Conservation (phyloP, 1,140 invertebrate genomes). For the Leucophenga varia region DNA sequence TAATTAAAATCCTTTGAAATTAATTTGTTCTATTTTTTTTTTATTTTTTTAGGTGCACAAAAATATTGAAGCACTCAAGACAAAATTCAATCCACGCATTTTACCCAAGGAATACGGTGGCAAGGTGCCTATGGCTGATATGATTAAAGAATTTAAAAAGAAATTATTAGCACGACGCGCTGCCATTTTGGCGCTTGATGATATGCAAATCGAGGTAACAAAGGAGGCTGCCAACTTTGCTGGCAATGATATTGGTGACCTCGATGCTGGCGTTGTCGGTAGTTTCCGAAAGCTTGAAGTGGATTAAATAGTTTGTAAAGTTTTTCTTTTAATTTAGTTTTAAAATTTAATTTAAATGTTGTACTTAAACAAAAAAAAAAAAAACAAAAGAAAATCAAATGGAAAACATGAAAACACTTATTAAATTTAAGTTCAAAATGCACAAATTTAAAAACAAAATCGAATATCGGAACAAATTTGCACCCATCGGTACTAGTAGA, state of each 20-base stretch:
- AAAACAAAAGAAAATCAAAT: slow-evolving; percentile 2
- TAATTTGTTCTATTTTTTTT: slow-evolving; percentile 5
- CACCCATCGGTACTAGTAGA: too few species aligned
- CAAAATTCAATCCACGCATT: slow-evolving; percentile 70
- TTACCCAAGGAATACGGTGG: slow-evolving; percentile 86
- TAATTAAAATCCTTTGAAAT: background rate
- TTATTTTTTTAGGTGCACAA: slow-evolving; percentile 65
- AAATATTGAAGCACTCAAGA: slow-evolving; percentile 67
- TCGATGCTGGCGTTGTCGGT: slow-evolving; percentile 69
- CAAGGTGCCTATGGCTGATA: slow-evolving; percentile 71
- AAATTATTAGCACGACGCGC: slow-evolving; percentile 66
- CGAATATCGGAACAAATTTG: too few species aligned
- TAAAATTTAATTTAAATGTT: background rate
- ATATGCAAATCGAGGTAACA: slow-evolving; percentile 75
- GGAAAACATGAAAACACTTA: too few species aligned
- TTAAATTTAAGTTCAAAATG: too few species aligned
- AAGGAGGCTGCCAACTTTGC: slow-evolving; percentile 64
- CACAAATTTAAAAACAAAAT: too few species aligned
- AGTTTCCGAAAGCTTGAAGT: slow-evolving; percentile 80
- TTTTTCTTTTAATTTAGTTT: background rate
- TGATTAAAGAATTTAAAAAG: slow-evolving; percentile 75
- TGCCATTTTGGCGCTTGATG: slow-evolving; percentile 70
- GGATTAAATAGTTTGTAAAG: slow-evolving; percentile 61
- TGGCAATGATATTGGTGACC: slow-evolving; percentile 65
- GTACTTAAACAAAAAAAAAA: slow-evolving; percentile 32